phyloP scores from a whole-genome alignment of 2,797 vertebrate genomes.

The Sarcophilus harrisii region DNA sequence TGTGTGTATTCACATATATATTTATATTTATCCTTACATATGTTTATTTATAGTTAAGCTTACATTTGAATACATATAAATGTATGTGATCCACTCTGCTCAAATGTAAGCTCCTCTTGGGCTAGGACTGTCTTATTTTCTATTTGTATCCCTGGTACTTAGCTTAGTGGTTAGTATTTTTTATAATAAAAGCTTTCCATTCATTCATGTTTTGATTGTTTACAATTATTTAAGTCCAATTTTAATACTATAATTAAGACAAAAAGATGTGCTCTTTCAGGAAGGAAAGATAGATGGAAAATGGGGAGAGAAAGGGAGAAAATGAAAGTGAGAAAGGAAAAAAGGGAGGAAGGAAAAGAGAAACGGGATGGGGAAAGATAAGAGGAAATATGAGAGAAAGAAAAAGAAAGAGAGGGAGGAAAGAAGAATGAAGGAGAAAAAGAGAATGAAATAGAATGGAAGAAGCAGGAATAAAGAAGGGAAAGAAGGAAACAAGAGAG shows the following conservation, averaged over 20 bases:
- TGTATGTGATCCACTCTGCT: not conserved
- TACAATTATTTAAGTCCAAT: not conserved
- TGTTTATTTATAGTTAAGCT: not conserved
- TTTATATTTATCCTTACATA: not conserved
- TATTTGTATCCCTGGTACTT: not conserved
- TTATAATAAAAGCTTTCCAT: not conserved
- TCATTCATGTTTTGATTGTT: not conserved
- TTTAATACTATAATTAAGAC: not conserved
- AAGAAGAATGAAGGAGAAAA: too few species aligned
- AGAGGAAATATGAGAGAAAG: too few species aligned
- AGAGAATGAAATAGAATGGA: too few species aligned
- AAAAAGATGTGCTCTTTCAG: not conserved
- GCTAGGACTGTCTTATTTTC: not conserved
- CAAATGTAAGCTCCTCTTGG: not conserved
- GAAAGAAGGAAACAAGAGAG: not conserved
- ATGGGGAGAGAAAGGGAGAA: too few species aligned
- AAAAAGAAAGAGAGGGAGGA: too few species aligned
- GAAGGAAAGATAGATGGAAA: not conserved
- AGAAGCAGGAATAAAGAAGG: too few species aligned
- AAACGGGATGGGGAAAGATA: too few species aligned
- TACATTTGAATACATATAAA: not conserved
- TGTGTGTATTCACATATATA: not conserved
- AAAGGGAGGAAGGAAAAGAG: too few species aligned
- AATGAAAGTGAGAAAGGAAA: too few species aligned
- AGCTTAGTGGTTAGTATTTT: not conserved